Evolutionary conservation across 2,797 vertebrate species (phyloP), one percentile per base, ranked within the genome.

Genomic region (Chanos chanos): DNA sequence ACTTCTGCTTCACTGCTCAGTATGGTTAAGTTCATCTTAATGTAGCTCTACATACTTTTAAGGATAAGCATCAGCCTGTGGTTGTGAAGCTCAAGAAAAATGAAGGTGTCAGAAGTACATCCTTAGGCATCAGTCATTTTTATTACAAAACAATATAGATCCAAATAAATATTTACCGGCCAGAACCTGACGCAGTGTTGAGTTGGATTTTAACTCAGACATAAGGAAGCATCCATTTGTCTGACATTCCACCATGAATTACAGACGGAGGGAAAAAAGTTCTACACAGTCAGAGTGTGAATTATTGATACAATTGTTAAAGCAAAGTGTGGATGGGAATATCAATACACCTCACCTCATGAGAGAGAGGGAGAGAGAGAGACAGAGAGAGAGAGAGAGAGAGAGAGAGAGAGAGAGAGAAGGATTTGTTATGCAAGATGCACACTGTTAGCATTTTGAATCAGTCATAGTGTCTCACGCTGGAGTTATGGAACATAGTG

Each of bases 231-330:
- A 33, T 51, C 68, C 53, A 39, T 53, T 61, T 49, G 59, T 39
- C 63, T 45, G 52, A 64, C 56, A 43, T 39, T 61, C 34, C 44
- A 31, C 47, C 74, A 68, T n/a, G n/a, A n/a, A 72, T 69, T 31
- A 40, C 63, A 71, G 40, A 51, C 45, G 67, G 71, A 66, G 66
- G 12, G 12, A 15, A 39, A 77, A 72, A 54, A 36, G 9, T 63
- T 43, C 36, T 34, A 57, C 64, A 13, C 44, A 61, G 62, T 67
- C 28, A 13, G 33, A 31, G 63, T 64, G 67, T 86, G 68, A 83
- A 86, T 81, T 76, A 85, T 85, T 82, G 75, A 85, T 82, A 77
- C 52, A 67, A 50, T 40, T 57, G 56, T 76, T 70, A 71, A 75
- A 75, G 52, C 60, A 71, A 56, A 68, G 67, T 58, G 57, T 66